Base-by-base conservation (phyloP, 1,140 invertebrate species). In the Drosophila willistoni region DNA sequence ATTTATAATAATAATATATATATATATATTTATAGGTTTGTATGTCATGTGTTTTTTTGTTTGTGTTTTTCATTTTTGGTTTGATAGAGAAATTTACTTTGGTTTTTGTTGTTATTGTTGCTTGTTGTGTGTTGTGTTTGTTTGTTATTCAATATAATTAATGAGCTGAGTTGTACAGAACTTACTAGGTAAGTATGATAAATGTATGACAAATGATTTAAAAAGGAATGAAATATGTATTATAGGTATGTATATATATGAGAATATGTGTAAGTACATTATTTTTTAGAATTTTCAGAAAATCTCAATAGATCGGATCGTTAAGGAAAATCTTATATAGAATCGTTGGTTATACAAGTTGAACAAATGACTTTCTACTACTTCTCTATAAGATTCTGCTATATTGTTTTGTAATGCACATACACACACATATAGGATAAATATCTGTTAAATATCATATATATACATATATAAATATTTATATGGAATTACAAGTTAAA, bases 1-100 rank as follows among this genome's bases (percentile, higher is more conserved):
- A 39, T 39, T 39, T 3, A 39, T 39, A 39, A 17, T 59, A 41
- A 42, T 42, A 19, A n/a, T 51, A 64, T 12, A 13, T 39, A 39
- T 39, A 39, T 39, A 39, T 64, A 36, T 51, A 10, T 54, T 22
- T 64, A 25, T 36, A 17, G 17, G n/a, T 36, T 17, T 29, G 17
- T 1, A 17, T 12, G 25, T 36, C 34, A 3, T 29, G 29, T 29
- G 29, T 29, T 36, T 9, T 29, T 36, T 9, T 1, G 33, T 22
- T 7, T 62, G 39, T 39, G 39, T 39, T 41, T 39, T 41, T 34
- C 13, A 22, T 62, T 29, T 19, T 12, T 13, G 36, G 29, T 29
- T 29, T 29, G 29, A 59, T 13, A 59, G 14, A 39, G 56, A 59
- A 29, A 36, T 57, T 56, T 17, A 25, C 10, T 36, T 59, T 59